phyloP scores from a whole-genome alignment of 92 coral and sea anemone genomes.

The Epizoanthus rinbou region DNA sequence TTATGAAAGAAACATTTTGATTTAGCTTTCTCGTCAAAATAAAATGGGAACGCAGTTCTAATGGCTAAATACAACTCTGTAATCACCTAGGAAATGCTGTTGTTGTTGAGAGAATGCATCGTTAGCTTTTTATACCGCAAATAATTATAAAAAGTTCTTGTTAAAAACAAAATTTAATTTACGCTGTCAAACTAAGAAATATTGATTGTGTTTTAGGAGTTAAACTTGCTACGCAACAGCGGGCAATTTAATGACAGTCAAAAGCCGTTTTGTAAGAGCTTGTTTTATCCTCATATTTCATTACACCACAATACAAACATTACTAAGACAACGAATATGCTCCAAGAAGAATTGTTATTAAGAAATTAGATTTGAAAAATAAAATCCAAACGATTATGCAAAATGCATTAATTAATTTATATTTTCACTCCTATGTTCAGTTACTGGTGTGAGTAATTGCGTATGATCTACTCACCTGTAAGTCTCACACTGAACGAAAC shows the following conservation, averaged over 20 bases:
- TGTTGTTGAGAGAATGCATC: slow-evolving; percentile 33
- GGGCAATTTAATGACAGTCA: not conserved
- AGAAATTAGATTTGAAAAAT: not conserved
- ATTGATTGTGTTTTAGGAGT: not conserved
- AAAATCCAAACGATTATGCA: not conserved
- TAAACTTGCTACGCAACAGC: not conserved
- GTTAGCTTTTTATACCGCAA: not conserved
- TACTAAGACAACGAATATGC: not conserved
- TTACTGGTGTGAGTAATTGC: too few species aligned
- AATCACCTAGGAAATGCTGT: slow-evolving; percentile 29
- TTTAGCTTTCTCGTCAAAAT: slow-evolving; percentile 2
- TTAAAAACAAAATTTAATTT: slow-evolving; percentile 27
- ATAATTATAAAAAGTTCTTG: not conserved
- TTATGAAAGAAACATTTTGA: not conserved
- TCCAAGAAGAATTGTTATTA: not conserved
- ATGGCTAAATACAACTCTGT: not conserved
- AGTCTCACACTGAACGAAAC: too few species aligned
- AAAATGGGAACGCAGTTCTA: not conserved
- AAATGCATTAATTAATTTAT: not conserved
- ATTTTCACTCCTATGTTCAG: too few species aligned
- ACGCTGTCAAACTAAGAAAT: slow-evolving; percentile 8
- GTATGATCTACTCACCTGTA: too few species aligned
- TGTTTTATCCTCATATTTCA: not conserved
- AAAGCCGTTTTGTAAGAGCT: not conserved
- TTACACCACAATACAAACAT: not conserved